Conservation (phyloP, 2,797 vertebrate species). For the Crossoptilon crossoptilon region DNA sequence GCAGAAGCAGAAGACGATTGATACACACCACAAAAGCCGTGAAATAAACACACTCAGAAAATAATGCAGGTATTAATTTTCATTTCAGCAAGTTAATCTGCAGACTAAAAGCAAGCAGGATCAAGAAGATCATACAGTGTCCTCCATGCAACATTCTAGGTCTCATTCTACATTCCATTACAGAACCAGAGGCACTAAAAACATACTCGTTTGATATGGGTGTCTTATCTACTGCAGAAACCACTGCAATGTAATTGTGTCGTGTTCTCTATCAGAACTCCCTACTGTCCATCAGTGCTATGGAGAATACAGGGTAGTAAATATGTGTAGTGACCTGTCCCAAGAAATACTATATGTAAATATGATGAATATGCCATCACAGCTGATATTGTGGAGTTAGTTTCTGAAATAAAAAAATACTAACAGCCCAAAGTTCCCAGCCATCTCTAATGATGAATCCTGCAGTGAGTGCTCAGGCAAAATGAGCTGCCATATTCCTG, state of each 20-base stretch:
- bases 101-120: not conserved
- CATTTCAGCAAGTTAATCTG: not conserved
- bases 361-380: not conserved
- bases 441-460: not conserved
- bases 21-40: not conserved
- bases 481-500: slow-evolving; percentile 10
- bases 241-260: not conserved
- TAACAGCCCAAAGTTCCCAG: not conserved
- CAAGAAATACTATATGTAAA: not conserved
- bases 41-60: not conserved
- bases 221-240: not conserved
- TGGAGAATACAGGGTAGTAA: not conserved
- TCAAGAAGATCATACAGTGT: not conserved
- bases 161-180: not conserved
- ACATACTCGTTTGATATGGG: not conserved
- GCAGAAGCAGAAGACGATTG: not conserved
- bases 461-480: not conserved
- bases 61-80: not conserved
- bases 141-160: not conserved
- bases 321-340: accelerated
- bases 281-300: not conserved
- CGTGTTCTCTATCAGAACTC: not conserved
- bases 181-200: not conserved
- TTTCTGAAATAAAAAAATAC: not conserved
- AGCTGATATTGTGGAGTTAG: not conserved